Percentiles rank a stretch among this genome's conserved stretches.
These are phyloP conservation scores for Geodia barretti DNA, from an alignment of 37 sponge, comb jelly and placozoan genomes.

Conservation along the genomic window DNA sequence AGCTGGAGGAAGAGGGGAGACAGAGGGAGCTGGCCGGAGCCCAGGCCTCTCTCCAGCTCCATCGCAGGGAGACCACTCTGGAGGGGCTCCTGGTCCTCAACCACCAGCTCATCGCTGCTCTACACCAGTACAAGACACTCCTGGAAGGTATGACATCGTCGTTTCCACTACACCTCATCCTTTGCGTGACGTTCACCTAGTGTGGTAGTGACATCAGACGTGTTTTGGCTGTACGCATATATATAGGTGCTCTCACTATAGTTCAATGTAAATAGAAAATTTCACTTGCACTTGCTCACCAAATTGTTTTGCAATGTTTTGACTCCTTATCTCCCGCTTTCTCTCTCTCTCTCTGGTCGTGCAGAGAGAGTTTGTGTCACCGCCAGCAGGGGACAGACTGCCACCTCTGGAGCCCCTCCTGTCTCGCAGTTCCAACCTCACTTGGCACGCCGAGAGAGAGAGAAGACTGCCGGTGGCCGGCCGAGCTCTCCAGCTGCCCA, in stretches of 20 bases:
- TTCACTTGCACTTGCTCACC: too few relatives aligned
- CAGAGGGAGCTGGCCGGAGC: conserved; percentile 26
- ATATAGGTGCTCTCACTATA: too few relatives aligned
- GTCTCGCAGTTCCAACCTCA: neutral
- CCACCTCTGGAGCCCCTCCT: neutral
- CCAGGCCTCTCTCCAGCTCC: conserved; percentile 15
- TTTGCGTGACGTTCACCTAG: too few relatives aligned
- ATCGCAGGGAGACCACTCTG: conserved; percentile 2
- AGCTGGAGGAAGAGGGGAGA: conserved; percentile 20
- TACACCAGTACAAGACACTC: conserved; percentile 31
- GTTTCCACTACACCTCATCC: too few relatives aligned
- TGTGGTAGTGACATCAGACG: too few relatives aligned
- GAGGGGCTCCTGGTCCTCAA: conserved; percentile 57
- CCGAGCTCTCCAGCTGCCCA: neutral
- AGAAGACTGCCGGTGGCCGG: neutral
- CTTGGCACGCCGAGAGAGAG: neutral
- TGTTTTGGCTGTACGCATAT: too few relatives aligned
- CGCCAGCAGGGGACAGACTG: neutral
- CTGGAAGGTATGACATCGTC: conserved; percentile 37
- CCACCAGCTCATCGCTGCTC: conserved; percentile 4
- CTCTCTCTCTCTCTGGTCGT: too few relatives aligned
- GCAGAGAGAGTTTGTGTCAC: neutral
- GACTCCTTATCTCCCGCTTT: too few relatives aligned
- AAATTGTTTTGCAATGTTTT: too few relatives aligned
- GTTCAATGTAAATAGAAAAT: too few relatives aligned